Percentiles rank a stretch among this genome's conserved stretches.
phyloP scores from a whole-genome alignment of 2,888 invertebrate genomes.

The Ophion slaviceki region DNA sequence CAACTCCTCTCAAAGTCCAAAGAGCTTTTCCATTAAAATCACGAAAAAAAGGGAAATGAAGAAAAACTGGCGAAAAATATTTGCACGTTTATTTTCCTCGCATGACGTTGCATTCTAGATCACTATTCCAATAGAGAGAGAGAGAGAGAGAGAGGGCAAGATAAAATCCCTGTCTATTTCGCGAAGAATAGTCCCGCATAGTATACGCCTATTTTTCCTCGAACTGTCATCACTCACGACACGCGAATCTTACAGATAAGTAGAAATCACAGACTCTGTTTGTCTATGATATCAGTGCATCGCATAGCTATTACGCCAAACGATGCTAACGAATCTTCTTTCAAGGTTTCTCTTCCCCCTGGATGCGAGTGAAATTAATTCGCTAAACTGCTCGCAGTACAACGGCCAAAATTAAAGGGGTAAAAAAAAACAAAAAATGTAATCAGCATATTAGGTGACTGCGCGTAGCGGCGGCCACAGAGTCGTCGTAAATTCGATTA shows the following conservation, averaged over 20 bases:
- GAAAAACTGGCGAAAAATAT: not conserved
- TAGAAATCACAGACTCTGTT: constrained; percentile 44
- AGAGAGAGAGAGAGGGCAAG: not conserved
- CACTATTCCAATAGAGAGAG: not conserved
- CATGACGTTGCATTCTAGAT: not conserved
- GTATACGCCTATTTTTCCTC: constrained; percentile 16
- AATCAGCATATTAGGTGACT: constrained; percentile 27
- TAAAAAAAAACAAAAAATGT: constrained; percentile 23
- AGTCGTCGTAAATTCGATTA: constrained; percentile 61
- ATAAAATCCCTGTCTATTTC: not conserved
- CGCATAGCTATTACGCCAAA: constrained; percentile 17
- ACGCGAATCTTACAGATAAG: constrained; percentile 49
- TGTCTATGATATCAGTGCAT: constrained; percentile 48
- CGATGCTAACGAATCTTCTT: constrained; percentile 18
- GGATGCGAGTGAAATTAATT: not conserved
- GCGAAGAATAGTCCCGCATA: constrained; percentile 8
- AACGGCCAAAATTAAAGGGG: not conserved
- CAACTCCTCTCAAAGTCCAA: not conserved
- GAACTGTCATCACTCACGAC: constrained; percentile 44
- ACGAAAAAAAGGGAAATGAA: not conserved
- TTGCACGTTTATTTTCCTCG: not conserved
- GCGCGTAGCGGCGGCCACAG: constrained; percentile 39
- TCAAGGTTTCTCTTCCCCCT: not conserved
- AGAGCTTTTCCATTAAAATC: not conserved
- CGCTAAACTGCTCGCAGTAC: not conserved